Evolutionary conservation across 2,888 invertebrate species (phyloP).

Genomic region (Steromphala cineraria): DNA sequence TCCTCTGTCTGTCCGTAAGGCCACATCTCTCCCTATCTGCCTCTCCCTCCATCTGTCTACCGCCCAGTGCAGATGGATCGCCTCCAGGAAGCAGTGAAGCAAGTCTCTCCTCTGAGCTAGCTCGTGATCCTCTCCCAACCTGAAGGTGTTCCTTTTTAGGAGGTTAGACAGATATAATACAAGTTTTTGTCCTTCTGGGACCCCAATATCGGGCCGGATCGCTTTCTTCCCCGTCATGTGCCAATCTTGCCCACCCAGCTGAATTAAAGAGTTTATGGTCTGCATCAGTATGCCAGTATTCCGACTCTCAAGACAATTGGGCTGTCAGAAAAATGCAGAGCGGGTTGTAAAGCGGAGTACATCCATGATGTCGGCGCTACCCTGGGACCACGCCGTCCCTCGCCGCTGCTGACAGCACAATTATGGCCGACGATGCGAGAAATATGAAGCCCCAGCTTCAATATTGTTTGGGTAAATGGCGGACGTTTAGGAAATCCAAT

Average conservation of each 20-base stretch:
- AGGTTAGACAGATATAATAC: slow-evolving; percentile 24
- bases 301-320: slow-evolving; percentile 11
- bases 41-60: neutral
- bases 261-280: slow-evolving; percentile 23
- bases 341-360: slow-evolving; percentile 12
- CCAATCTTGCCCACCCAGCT: slow-evolving; percentile 16
- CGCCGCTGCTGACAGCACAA: slow-evolving; percentile 33
- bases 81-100: neutral
- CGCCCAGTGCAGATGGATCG: neutral
- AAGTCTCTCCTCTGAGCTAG: neutral
- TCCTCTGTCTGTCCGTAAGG: neutral
- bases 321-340: slow-evolving; percentile 22
- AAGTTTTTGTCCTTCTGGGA: neutral
- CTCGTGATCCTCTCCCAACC: neutral
- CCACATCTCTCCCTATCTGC: neutral
- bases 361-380: slow-evolving; percentile 4
- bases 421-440: slow-evolving; percentile 40
- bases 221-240: slow-evolving; percentile 14
- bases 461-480: slow-evolving; percentile 44
- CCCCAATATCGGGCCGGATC: slow-evolving; percentile 10
- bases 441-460: slow-evolving; percentile 41
- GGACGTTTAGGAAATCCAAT: slow-evolving; percentile 37
- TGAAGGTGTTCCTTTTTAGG: slow-evolving; percentile 17
- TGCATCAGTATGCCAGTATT: slow-evolving; percentile 23
- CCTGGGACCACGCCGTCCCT: slow-evolving; percentile 2